Conservation (phyloP, 1,140 invertebrate species). For the Asobara japonica region DNA sequence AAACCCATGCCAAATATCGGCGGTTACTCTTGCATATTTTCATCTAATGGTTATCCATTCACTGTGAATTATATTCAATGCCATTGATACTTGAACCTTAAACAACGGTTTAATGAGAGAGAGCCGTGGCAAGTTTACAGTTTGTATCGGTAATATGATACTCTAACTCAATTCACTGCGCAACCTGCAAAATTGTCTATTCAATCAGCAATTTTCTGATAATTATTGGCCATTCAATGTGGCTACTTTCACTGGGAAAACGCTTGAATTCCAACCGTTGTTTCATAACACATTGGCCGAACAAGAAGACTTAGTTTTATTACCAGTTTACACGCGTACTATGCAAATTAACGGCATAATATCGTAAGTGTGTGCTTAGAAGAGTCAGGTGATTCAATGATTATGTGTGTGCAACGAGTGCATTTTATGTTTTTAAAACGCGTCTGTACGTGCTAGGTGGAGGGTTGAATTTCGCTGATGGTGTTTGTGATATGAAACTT, state of each 20-base stretch:
- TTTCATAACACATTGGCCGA: too few relatives aligned
- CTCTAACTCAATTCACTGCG: too few relatives aligned
- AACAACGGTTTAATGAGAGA: not conserved
- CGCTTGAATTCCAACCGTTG: too few relatives aligned
- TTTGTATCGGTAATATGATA: too few relatives aligned
- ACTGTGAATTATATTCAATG: not conserved
- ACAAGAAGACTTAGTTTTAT: too few relatives aligned
- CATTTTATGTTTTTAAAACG: not conserved
- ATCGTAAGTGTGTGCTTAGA: not conserved
- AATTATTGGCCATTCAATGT: too few relatives aligned
- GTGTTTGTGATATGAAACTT: not conserved
- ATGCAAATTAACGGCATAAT: too few relatives aligned
- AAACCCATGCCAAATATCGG: not conserved
- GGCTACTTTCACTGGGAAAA: too few relatives aligned
- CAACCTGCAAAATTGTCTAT: too few relatives aligned
- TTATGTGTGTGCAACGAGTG: not conserved
- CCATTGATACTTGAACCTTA: conserved; percentile 5
- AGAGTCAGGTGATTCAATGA: not conserved
- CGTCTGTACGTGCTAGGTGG: not conserved
- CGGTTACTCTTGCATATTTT: not conserved
- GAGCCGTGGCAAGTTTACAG: not conserved
- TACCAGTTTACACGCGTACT: too few relatives aligned
- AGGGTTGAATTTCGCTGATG: conserved; percentile 7
- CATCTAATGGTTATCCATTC: not conserved
- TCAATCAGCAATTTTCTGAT: too few relatives aligned